Conservation (phyloP, 1,140 invertebrate species). For the Adoxophyes honmai region DNA sequence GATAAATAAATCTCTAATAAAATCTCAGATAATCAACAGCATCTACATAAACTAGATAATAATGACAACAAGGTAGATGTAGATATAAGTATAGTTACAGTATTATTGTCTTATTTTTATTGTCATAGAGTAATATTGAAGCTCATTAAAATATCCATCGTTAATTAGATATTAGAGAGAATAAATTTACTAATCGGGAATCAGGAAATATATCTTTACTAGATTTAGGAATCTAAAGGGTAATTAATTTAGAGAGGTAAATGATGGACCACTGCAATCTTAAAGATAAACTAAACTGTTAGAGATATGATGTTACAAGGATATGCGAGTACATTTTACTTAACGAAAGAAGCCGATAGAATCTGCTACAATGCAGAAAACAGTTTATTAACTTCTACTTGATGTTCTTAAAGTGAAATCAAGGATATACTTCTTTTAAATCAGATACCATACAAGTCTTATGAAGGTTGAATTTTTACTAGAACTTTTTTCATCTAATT, state of each 20-base stretch:
- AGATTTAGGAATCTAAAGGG: constrained; percentile 27
- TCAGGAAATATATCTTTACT: constrained; percentile 24
- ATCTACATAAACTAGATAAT: neutral
- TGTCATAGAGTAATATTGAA: constrained; percentile 48
- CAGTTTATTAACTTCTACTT: too few species aligned
- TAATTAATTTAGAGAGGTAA: constrained; percentile 33
- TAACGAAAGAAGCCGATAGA: constrained; percentile 30
- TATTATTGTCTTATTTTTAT: constrained; percentile 48
- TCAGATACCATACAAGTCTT: too few species aligned
- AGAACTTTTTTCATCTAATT: too few species aligned
- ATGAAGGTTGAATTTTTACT: too few species aligned
- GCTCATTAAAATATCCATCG: constrained; percentile 39
- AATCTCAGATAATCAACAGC: constrained; percentile 10
- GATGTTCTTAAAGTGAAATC: too few species aligned
- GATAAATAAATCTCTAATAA: constrained; percentile 5
- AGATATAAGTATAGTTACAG: constrained; percentile 18
- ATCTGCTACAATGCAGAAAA: neutral
- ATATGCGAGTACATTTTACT: constrained; percentile 49
- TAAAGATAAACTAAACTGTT: constrained; percentile 22
- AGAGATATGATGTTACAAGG: constrained; percentile 46
- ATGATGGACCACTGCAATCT: constrained; percentile 43
- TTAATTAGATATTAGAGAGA: constrained; percentile 6
- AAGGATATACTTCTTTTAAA: too few species aligned
- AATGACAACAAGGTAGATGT: neutral
- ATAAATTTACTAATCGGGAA: constrained; percentile 18